A percentile compares a stretch with the other conserved stretches of the same genome.
These are phyloP conservation scores for Enteromius trimaculatus DNA, from an alignment of 2,797 vertebrate genomes.

Conservation along the genomic window DNA sequence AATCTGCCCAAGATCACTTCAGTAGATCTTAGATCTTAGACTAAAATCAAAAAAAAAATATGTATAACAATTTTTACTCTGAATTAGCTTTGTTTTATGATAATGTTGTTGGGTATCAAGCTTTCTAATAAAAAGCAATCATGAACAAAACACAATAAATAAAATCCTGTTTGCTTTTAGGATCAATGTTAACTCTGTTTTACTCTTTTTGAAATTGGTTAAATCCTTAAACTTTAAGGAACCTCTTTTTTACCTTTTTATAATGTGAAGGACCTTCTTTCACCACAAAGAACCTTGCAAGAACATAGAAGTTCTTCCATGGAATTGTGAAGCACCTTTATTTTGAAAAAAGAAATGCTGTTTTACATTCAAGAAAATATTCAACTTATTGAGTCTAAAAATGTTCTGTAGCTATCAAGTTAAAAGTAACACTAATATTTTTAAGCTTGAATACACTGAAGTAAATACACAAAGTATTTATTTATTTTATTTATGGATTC, in stretches of 20 bases:
- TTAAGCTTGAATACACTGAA: background rate
- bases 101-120: too few relatives aligned
- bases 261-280: too few relatives aligned
- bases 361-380: background rate
- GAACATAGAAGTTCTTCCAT: too few relatives aligned
- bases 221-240: background rate
- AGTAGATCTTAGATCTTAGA: background rate
- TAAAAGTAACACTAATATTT: background rate
- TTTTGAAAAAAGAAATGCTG: background rate
- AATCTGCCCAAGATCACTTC: background rate
- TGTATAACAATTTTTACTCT: background rate
- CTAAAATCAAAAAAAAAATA: background rate
- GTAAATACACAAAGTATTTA: background rate
- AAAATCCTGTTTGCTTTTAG: slow-evolving; percentile 31
- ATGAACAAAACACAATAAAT: background rate
- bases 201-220: slow-evolving; percentile 24
- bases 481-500: background rate
- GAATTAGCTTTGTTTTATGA: background rate
- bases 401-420: background rate
- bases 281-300: background rate
- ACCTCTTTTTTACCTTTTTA: too few relatives aligned
- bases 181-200: slow-evolving; percentile 31
- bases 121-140: slow-evolving; percentile 29
- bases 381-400: background rate
- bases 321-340: too few relatives aligned